These are phyloP conservation scores for Brachylomia viminalis DNA, from an alignment of 2,888 invertebrate species.

Conservation along the genomic window DNA sequence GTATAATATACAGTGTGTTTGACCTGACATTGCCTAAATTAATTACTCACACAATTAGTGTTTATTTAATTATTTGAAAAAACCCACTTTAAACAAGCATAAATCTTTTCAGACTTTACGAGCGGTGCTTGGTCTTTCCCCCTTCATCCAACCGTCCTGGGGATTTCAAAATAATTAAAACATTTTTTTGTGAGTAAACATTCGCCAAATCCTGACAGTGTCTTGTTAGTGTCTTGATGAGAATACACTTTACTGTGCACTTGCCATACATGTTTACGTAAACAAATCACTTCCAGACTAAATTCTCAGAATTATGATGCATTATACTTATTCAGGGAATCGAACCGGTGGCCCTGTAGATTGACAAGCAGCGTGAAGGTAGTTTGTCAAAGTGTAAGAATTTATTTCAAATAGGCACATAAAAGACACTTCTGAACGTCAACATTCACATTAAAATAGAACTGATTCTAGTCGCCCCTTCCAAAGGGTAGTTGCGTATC, in stretches of 20 bases:
- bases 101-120: background rate
- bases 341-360: background rate
- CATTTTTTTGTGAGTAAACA: slow-evolving; percentile 12
- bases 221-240: background rate
- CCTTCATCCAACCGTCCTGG: too few species aligned
- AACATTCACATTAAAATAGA: too few species aligned
- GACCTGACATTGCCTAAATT: background rate
- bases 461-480: too few species aligned
- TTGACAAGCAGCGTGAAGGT: background rate
- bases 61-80: background rate
- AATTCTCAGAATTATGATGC: slow-evolving; percentile 3
- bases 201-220: background rate
- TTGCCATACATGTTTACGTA: background rate
- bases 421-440: too few species aligned
- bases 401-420: too few species aligned
- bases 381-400: too few species aligned
- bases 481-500: too few species aligned
- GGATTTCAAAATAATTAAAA: background rate
- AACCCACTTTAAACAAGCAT: background rate
- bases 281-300: slow-evolving; percentile 2
- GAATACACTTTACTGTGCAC: background rate
- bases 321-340: slow-evolving; percentile 14
- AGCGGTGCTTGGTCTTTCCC: background rate
- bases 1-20: background rate
- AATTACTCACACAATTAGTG: background rate